phyloP scores from a whole-genome alignment of 2,888 invertebrate genomes.

The Crepidodera aurea region DNA sequence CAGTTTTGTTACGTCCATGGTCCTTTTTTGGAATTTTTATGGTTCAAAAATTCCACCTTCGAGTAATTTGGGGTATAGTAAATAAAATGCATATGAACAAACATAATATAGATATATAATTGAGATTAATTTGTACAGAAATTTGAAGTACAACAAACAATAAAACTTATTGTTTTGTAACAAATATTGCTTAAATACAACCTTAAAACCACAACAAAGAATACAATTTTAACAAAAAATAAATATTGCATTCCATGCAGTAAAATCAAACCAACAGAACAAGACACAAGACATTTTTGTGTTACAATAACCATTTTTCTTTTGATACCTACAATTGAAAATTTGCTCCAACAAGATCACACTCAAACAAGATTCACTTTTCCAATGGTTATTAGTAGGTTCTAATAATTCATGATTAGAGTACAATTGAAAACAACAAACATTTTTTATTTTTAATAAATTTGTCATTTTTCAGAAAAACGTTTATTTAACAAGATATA shows the following conservation, averaged over 20 bases:
- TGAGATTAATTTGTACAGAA: conserved; percentile 46
- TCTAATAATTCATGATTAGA: no score
- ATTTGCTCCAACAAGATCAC: no score
- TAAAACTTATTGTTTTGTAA: conserved; percentile 32
- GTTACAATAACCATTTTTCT: no score
- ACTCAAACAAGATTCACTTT: no score
- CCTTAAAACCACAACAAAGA: conserved; percentile 50
- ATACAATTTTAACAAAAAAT: conserved; percentile 34
- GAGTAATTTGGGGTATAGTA: no score
- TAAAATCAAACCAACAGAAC: conserved; percentile 21
- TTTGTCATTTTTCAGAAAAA: not conserved
- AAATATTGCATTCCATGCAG: conserved; percentile 30
- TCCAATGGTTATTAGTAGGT: no score
- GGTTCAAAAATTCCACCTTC: no score
- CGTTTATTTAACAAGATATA: conserved; percentile 2
- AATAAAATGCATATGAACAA: conserved; percentile 20
- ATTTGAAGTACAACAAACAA: conserved; percentile 45
- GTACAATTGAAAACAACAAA: no score
- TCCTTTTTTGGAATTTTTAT: no score
- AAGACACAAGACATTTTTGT: not conserved
- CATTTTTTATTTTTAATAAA: no score
- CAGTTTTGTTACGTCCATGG: no score
- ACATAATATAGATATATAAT: conserved; percentile 47
- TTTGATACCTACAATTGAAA: no score
- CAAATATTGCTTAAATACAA: conserved; percentile 47